Base-by-base conservation (phyloP, 2,797 vertebrate genomes). In the Alca torda region DNA sequence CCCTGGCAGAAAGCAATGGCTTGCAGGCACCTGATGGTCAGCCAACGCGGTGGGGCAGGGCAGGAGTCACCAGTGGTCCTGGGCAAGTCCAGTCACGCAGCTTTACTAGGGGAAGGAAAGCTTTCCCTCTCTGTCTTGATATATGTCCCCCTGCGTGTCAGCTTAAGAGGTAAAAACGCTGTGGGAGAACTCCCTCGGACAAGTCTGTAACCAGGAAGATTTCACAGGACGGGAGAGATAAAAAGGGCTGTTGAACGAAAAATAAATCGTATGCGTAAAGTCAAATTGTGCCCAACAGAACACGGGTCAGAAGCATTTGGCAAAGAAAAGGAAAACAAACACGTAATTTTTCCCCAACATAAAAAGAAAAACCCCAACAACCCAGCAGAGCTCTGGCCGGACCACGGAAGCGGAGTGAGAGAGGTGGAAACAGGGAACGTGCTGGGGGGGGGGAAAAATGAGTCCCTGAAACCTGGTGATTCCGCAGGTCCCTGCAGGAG, bases 401-500 rank as follows among this genome's bases (percentile, higher is more conserved):
- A 73, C 21, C 15, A 5, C 0, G 0, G 48, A 14, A 50, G 16
- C 33, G 17, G 65, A 64, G 12, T 1, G 1, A 72, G 67, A 50
- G 54, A 19, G 51, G 11, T 61, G 61, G 43, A 43, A 85, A 56
- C 13, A 30, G 41, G 53, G 48, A 30, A 13, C 2, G 2, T 4
- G 9, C 1, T 0, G 0, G 4, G 15, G 28, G 28, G 11, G 18
- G 37, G 8, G 13, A 13, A 13, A 25, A 48, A 48, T 0, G 3
- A n/a, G 33, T n/a, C 28, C 30, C 37, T 6, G 1, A 1, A 2
- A n/a, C 18, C 26, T 1, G 1, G 18, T 9, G 68, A 43, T 45
- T 51, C 12, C 45, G 24, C 33, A 19, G 28, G 30, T 16, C 74
- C 41, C 39, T 24, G 45, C 18, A 15, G 26, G 6, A 43, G 23